These are phyloP conservation scores for Stenchaetothrips biformis DNA, from an alignment of 2,888 invertebrate species.

Conservation along the genomic window DNA sequence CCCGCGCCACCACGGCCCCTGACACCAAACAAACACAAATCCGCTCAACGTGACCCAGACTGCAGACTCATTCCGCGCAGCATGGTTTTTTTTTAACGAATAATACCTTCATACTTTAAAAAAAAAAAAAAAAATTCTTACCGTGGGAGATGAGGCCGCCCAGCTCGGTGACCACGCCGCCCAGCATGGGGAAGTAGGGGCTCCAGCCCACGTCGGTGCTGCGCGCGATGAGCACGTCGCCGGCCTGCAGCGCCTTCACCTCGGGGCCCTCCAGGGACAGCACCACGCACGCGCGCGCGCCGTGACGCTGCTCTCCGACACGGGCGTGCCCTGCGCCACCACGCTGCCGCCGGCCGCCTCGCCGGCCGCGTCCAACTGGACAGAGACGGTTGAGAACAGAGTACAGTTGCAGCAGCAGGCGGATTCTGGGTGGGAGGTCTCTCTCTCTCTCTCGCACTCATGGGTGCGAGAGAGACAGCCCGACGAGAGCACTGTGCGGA, in stretches of 20 bases:
- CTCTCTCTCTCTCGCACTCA: neutral
- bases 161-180: conserved; percentile 74
- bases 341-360: neutral
- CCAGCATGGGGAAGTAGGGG: conserved; percentile 73
- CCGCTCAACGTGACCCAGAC: neutral
- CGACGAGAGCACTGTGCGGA: too few relatives aligned
- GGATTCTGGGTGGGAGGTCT: too few relatives aligned
- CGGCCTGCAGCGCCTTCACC: conserved; percentile 51
- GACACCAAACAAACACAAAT: conserved; percentile 29
- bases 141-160: conserved; percentile 81
- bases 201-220: conserved; percentile 81
- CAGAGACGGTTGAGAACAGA: neutral
- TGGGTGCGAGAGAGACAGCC: too few relatives aligned
- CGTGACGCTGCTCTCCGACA: conserved; percentile 62
- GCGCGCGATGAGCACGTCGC: conserved; percentile 71
- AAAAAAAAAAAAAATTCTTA: neutral
- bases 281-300: conserved; percentile 68
- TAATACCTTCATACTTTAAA: neutral
- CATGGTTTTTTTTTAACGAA: neutral
- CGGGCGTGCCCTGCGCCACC: conserved; percentile 59
- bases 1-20: conserved; percentile 79
- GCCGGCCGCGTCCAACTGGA: neutral
- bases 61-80: neutral
- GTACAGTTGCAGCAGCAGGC: neutral
- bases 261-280: conserved; percentile 59